A percentile compares a stretch with the other conserved stretches of the same genome.
These are phyloP conservation scores for Heliconius ethilla DNA, from an alignment of 2,888 invertebrate genomes.

Conservation along the genomic window DNA sequence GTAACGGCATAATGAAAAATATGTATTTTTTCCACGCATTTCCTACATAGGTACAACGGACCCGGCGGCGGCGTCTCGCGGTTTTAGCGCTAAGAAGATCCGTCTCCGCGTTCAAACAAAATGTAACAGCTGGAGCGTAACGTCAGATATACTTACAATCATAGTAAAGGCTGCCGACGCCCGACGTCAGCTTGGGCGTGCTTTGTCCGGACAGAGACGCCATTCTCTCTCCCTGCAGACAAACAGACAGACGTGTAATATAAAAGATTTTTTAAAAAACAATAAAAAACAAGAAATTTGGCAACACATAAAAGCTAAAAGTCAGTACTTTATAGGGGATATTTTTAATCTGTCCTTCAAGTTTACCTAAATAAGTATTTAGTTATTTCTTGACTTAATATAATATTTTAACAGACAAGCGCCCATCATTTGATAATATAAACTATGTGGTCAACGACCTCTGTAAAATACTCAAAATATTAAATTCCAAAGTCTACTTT, in stretches of 20 bases:
- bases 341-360: background rate
- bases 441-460: background rate
- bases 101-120: no score
- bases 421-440: background rate
- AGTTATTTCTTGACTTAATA: background rate
- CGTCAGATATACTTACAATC: conserved; percentile 68
- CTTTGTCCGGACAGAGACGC: conserved; percentile 73
- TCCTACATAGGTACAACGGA: background rate
- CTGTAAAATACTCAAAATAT: background rate
- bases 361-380: background rate
- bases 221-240: conserved; percentile 73
- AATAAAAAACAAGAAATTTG: conserved; percentile 7
- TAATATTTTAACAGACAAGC: conserved; percentile 5
- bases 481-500: background rate
- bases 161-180: conserved; percentile 76
- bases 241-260: conserved; percentile 34
- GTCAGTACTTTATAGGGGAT: background rate
- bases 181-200: conserved; percentile 72
- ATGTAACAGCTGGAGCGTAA: no score
- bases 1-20: background rate
- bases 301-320: conserved; percentile 25
- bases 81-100: no score
- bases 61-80: background rate
- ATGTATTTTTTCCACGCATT: background rate
- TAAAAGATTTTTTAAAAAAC: background rate